Base-by-base conservation (phyloP, 2,113 vertebrate species). In the Entelurus aequoreus region DNA sequence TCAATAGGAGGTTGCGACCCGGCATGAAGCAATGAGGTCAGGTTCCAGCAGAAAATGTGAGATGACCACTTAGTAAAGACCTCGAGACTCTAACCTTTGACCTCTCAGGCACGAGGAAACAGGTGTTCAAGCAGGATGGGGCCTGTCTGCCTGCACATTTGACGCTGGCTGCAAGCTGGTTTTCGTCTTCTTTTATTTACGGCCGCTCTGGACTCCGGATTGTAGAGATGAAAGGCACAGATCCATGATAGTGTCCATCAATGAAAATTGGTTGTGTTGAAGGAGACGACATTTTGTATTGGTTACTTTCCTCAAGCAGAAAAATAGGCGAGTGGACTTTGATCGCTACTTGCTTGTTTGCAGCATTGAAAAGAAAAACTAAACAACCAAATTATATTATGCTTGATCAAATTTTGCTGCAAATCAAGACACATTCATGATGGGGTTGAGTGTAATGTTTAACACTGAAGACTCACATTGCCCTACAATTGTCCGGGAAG, bases 51-150 rank as follows among this genome's bases (percentile, higher is more conserved):
- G 73, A 65, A 66, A 68, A 56, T 70, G 67, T 60, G 71, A 67
- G 63, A 69, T 54, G 55, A 73, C 64, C 74, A 79, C 75, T 82
- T 75, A 76, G 68, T 52, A 69, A 58, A 66, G 58, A 74, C 60
- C 63, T 65, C 64, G 46, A 53, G 66, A 69, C 62, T 66, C 48
- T 72, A 60, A 73, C 59, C 79, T 81, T 66, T 79, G 79, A 78
- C 84, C 79, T 47, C 61, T 60, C 54, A 19, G 38, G 55, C 62
- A 65, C 35, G 62, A 83, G 77, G 68, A 84, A 79, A 69, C 84
- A 80, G 74, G 73, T 86, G 80, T 82, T 81, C 49, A 28, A 59
- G 64, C 71, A 56, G 61, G 75, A 72, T 80, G 68, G 63, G 50
- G 55, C 57, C 63, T 15, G 51, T 44, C 61, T 50, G 71, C 16